Evolutionary conservation across 2,113 vertebrate species (phyloP), one percentile per base, ranked within the genome.

Genomic region (Mobula hypostoma): DNA sequence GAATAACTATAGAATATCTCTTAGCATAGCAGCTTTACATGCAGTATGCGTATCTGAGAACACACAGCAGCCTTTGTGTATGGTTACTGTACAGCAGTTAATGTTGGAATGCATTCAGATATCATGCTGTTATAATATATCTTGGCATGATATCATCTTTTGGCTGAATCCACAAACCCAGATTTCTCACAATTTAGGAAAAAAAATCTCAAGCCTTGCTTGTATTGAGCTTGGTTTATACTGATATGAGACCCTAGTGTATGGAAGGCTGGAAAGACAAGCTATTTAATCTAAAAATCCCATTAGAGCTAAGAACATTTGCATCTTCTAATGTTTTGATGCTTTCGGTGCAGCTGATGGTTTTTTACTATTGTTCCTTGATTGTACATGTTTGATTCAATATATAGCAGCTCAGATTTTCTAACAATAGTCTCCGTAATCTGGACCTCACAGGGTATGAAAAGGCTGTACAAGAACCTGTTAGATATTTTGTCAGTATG

Each of bases 11-110:
- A 80, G 94, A n/a, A 8, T 95, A 87, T 95, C 95, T 95, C 94
- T 92, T n/a, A 77, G 95, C 96, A 87, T 82, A 8, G 94, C 96
- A 96, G 96, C 95, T 97, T 97, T 95, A 95, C 96, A 97, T 97
- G 97, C 97, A 96, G 96, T 32, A 1, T 14, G 96, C 94, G 95
- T 97, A 96, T 95, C 96, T 95, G 76, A 96, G 94, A 96, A 96
- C 96, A 95, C 96, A 94, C 95, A 96, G 95, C 95, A 95, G 95
- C 96, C 95, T 95, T 95, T 95, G 96, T 96, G 96, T 96, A 95
- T 5, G 95, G 96, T 95, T 96, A 95, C 94, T 96, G 95, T 95
- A 85, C 27, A 94, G 96, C 96, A 95, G 94, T 95, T 96, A 95
- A 94, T 96, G 95, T 95, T 96, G 95, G 95, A 63, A 95, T 96